A percentile compares a stretch with the other conserved stretches of the same genome.
These are phyloP conservation scores for Hydraecia micacea DNA, from an alignment of 2,888 invertebrate genomes.

Conservation along the genomic window DNA sequence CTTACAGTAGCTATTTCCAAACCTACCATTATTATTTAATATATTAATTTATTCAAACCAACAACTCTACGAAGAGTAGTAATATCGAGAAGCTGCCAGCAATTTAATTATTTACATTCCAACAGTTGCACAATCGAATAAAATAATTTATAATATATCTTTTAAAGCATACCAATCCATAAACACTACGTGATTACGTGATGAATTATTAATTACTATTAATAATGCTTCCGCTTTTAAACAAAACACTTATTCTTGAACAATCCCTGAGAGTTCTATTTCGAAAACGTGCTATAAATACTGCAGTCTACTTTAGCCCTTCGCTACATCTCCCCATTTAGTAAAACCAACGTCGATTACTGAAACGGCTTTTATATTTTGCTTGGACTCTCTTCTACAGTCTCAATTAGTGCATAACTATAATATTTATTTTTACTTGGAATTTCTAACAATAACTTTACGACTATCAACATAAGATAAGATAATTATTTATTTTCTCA, in stretches of 20 bases:
- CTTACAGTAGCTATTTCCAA: background rate
- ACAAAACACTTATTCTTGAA: background rate
- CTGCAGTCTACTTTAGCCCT: background rate
- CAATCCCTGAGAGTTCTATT: background rate
- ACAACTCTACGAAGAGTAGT: background rate
- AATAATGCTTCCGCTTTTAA: conserved; percentile 4
- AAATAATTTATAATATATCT: conserved; percentile 7
- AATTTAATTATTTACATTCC: conserved; percentile 15
- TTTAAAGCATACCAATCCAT: conserved; percentile 12
- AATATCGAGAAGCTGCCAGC: background rate
- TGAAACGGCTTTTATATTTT: background rate
- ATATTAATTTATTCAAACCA: background rate
- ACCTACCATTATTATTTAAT: background rate
- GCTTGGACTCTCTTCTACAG: background rate
- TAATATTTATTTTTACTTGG: background rate
- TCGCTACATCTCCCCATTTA: background rate
- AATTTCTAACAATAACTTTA: background rate
- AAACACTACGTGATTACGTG: conserved; percentile 42
- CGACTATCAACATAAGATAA: background rate
- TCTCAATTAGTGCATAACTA: background rate
- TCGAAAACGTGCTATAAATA: background rate
- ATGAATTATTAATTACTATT: conserved; percentile 20
- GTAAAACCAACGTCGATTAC: background rate
- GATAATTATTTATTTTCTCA: background rate
- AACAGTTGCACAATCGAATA: background rate